phyloP scores from a whole-genome alignment of 2,113 vertebrate species.

The Urocitellus parryii region DNA sequence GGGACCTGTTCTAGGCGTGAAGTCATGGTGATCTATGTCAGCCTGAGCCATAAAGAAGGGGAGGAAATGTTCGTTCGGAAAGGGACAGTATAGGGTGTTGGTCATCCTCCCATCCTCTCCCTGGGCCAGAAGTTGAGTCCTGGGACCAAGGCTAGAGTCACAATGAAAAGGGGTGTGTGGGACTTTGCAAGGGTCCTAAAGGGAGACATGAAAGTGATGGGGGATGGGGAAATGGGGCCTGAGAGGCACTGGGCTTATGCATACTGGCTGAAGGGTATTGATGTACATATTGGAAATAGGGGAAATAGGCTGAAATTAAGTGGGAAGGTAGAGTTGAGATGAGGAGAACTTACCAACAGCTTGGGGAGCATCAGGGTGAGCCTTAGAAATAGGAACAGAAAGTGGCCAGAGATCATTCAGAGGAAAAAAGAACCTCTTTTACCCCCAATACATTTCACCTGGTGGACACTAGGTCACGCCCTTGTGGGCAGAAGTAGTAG shows the following conservation, averaged over 20 bases:
- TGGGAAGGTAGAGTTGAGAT: neutral
- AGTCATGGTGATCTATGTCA: neutral
- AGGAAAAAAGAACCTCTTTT: neutral
- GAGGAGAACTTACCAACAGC: neutral
- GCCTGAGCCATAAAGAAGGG: neutral
- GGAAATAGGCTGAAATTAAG: neutral
- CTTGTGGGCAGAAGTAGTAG: neutral
- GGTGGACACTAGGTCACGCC: neutral
- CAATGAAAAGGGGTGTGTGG: neutral
- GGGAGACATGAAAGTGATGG: neutral
- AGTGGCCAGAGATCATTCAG: neutral
- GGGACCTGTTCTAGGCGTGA: neutral
- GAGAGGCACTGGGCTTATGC: neutral
- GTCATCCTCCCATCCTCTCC: neutral
- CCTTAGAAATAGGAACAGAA: slow-evolving; percentile 2
- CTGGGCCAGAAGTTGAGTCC: slow-evolving; percentile 37
- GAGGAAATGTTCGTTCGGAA: neutral
- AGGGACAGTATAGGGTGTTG: neutral
- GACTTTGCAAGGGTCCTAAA: neutral
- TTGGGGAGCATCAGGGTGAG: neutral
- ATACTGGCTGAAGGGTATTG: neutral
- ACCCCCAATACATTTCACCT: neutral
- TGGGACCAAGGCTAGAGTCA: neutral
- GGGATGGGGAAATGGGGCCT: neutral
- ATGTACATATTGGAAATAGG: neutral